Percentiles rank a stretch among this genome's conserved stretches.
phyloP scores from a whole-genome alignment of 2,888 invertebrate species.

The Drosophila pegasa region DNA sequence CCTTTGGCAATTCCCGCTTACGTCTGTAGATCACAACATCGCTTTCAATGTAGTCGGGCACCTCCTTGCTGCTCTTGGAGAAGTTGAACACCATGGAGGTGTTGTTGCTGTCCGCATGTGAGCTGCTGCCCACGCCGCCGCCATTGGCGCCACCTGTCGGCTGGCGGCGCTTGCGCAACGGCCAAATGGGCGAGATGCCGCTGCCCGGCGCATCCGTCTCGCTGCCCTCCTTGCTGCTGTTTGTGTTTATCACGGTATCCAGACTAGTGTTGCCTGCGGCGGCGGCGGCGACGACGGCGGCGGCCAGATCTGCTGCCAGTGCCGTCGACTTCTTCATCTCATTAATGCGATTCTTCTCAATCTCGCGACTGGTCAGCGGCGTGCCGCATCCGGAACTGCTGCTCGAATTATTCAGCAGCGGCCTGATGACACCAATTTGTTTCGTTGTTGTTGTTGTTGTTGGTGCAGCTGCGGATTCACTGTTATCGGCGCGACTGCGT shows the following conservation, averaged over 20 bases:
- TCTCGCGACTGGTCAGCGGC: constrained; percentile 87
- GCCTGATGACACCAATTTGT: constrained; percentile 87
- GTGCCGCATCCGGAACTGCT: constrained; percentile 30
- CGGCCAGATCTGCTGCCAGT: constrained; percentile 55
- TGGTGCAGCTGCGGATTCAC: constrained; percentile 55
- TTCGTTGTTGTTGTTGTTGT: constrained; percentile 42
- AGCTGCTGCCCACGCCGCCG: constrained; percentile 46
- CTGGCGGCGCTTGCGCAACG: constrained; percentile 80
- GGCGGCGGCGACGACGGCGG: constrained; percentile 42
- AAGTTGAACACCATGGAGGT: constrained; percentile 95
- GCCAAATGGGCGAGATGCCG: constrained; percentile 75
- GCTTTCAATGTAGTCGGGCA: constrained; percentile 96
- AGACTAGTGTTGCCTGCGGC: constrained; percentile 69
- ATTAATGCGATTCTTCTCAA: constrained; percentile 90
- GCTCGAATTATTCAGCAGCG: constrained; percentile 76
- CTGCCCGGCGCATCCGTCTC: constrained; percentile 66
- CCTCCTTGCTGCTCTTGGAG: constrained; percentile 90
- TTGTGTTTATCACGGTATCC: constrained; percentile 80
- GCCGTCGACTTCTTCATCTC: constrained; percentile 86
- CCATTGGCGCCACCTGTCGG: constrained; percentile 30
- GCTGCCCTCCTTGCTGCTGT: constrained; percentile 56
- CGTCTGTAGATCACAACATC: constrained; percentile 91
- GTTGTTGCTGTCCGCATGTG: constrained; percentile 86
- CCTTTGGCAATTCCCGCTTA: constrained; percentile 90
- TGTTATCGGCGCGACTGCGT: constrained; percentile 44